Evolutionary conservation across 2,113 vertebrate genomes (phyloP).

Genomic region (Prinia subflava): DNA sequence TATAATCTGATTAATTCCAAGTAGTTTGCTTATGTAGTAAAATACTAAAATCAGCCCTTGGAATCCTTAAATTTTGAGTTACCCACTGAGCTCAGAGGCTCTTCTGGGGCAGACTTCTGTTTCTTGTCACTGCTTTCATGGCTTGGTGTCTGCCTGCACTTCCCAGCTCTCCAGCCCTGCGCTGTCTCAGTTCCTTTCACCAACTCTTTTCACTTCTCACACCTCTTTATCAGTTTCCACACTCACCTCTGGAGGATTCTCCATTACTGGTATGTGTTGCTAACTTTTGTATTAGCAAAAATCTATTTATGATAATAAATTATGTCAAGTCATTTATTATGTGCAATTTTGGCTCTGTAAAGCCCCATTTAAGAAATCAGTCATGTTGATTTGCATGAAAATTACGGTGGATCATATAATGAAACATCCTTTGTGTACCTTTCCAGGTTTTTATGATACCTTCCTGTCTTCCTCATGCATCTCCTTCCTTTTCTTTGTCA

Average conservation of each 20-base stretch:
- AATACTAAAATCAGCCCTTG: neutral
- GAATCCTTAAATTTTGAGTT: neutral
- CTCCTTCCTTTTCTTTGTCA: neutral
- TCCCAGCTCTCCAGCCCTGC: neutral
- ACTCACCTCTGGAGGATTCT: neutral
- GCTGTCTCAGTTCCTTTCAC: neutral
- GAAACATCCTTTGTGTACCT: neutral
- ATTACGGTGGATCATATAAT: neutral
- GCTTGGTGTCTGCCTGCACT: neutral
- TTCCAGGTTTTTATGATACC: neutral
- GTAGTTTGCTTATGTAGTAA: neutral
- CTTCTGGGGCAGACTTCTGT: neutral
- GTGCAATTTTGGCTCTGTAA: neutral
- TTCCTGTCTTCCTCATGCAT: neutral
- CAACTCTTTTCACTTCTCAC: neutral
- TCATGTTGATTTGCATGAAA: neutral
- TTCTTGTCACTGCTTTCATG: neutral
- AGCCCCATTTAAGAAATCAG: neutral
- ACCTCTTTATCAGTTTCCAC: conserved; percentile 24
- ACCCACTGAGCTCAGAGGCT: neutral
- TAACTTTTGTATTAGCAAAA: neutral
- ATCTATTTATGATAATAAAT: neutral
- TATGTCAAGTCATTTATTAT: neutral
- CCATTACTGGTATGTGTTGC: neutral
- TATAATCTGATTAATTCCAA: neutral